Evolutionary conservation across 2,113 vertebrate genomes (phyloP).

Genomic region (Rhodinocichla rosea): DNA sequence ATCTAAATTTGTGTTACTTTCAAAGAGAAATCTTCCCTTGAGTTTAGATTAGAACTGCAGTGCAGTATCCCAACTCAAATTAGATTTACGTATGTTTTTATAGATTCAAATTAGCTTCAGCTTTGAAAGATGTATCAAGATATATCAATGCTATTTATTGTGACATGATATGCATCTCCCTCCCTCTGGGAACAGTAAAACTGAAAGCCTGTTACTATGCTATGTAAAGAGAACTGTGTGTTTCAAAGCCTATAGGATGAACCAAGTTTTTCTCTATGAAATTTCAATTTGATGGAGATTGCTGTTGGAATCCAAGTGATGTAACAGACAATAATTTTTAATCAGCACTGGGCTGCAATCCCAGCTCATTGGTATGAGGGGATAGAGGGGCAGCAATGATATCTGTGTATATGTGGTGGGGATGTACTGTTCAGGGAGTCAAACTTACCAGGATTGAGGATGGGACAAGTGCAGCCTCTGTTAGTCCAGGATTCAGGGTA

Average conservation of each 20-base stretch:
- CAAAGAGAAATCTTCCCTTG: constrained; percentile 9
- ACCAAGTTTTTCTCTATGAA: neutral
- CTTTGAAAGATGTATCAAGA: neutral
- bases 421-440: neutral
- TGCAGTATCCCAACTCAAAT: neutral
- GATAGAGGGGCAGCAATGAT: neutral
- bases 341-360: neutral
- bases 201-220: neutral
- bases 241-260: neutral
- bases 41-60: neutral
- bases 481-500: constrained; percentile 98
- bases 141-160: neutral
- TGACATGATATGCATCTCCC: neutral
- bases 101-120: neutral
- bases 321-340: neutral
- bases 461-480: constrained; percentile 94
- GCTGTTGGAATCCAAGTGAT: neutral
- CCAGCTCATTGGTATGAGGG: neutral
- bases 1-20: constrained; percentile 26
- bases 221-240: neutral
- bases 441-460: constrained; percentile 91
- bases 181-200: neutral
- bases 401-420: neutral
- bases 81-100: neutral
- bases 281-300: neutral